Evolutionary conservation across 1,140 invertebrate species (phyloP).

Genomic region (Trialeurodes vaporariorum): DNA sequence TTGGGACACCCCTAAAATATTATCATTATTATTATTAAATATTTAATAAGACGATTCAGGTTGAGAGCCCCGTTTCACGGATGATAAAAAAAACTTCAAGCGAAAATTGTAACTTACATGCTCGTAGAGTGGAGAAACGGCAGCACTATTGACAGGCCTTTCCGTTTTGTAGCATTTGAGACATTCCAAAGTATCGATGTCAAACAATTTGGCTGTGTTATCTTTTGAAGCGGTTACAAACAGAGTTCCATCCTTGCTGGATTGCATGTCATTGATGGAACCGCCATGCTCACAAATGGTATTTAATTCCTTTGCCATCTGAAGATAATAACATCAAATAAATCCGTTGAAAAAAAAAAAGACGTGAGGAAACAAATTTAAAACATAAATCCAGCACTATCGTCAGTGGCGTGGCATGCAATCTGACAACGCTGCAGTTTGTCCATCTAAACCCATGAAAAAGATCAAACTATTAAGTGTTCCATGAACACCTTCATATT

Average conservation of each 20-base stretch:
- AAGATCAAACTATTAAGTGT: no score
- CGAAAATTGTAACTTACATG: conserved; percentile 56
- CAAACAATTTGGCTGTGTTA: conserved; percentile 86
- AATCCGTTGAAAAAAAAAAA: conserved; percentile 3
- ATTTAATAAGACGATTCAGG: no score
- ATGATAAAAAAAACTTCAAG: no score
- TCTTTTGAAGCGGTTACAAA: conserved; percentile 94
- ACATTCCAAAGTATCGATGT: conserved; percentile 66
- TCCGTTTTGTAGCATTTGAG: conserved; percentile 95
- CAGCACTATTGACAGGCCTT: conserved; percentile 90
- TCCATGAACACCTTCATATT: no score
- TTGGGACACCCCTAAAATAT: no score
- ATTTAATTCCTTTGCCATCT: conserved; percentile 69
- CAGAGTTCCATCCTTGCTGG: conserved; percentile 86
- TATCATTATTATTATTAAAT: no score
- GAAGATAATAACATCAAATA: conserved; percentile 27
- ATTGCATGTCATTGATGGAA: conserved; percentile 92
- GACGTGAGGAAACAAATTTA: neutral
- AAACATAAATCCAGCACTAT: no score
- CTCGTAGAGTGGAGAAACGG: conserved; percentile 85
- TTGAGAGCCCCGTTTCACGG: no score
- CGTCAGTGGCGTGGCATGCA: no score
- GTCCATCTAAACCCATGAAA: no score
- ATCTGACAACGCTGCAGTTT: no score
- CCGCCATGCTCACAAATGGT: conserved; percentile 66